Evolutionary conservation across 2,113 vertebrate genomes (phyloP).

Genomic region (Geococcyx californianus): DNA sequence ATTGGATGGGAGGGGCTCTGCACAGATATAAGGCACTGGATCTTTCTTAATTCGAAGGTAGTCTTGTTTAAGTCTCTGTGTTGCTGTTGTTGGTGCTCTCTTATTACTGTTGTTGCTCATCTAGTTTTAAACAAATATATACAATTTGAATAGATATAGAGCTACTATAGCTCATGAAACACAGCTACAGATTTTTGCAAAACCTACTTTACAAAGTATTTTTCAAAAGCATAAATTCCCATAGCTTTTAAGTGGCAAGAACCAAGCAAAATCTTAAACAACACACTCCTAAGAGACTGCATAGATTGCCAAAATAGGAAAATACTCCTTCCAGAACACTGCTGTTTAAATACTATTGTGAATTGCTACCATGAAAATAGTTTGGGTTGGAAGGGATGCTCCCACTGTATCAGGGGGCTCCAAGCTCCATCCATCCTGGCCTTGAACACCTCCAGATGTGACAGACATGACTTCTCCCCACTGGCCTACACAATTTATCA

Average conservation of each 20-base stretch:
- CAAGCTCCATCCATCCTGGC: too few species aligned
- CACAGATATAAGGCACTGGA: conserved; percentile 98
- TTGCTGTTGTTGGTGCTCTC: conserved; percentile 96
- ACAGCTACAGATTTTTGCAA: not conserved
- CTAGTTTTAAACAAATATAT: conserved; percentile 43
- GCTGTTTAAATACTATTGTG: not conserved
- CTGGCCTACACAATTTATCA: too few species aligned
- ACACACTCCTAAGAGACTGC: not conserved
- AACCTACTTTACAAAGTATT: not conserved
- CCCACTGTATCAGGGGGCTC: too few species aligned
- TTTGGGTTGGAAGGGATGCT: too few species aligned
- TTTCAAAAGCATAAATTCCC: not conserved
- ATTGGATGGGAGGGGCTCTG: conserved; percentile 95
- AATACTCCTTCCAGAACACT: not conserved
- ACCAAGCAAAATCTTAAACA: not conserved
- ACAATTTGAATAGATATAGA: accelerated
- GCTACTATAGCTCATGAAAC: accelerated
- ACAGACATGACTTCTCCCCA: too few species aligned
- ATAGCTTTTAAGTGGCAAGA: not conserved
- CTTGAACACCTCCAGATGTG: too few species aligned
- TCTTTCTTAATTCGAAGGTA: conserved; percentile 98
- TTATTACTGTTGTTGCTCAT: conserved; percentile 95
- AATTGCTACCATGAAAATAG: not conserved
- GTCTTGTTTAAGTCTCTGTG: conserved; percentile 96
- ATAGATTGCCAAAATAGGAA: not conserved